Base-by-base conservation (phyloP, 2,797 vertebrate genomes). In the Brotula barbata region DNA sequence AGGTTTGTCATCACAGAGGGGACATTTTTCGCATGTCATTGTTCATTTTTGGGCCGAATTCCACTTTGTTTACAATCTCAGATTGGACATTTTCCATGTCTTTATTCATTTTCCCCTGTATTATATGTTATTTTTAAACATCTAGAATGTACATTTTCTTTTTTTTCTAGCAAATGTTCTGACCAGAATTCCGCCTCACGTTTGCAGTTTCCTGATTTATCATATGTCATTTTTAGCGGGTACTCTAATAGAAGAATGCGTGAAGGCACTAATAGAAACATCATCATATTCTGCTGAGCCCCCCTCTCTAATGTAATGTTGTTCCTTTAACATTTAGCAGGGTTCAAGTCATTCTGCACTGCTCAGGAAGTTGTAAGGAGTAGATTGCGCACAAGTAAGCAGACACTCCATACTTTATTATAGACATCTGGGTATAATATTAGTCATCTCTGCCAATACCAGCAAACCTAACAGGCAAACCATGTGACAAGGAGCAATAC, bases 401-500 rank as follows among this genome's bases (percentile, higher is more conserved):
- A 91, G 90, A 92, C 87, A 91, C 89, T 80, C 75, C 73, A 63
- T 82, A 89, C 89, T 92, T 92, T 90, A 92, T 91, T 91, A 91
- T 85, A 88, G 90, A 88, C 89, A 89, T 92, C 88, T 89, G 91
- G 81, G 89, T 91, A 90, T 92, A 92, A 92, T 92, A 92, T 93
- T 91, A 92, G 91, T 92, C 90, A 91, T 85, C 88, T 87, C 85
- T 92, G 90, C 90, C 88, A 90, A 92, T 91, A 90, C 73, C 78
- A 74, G 85, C 84, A 75, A 87, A 88, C 81, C 84, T 88, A 90
- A 91, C 88, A 86, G 88, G 87, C 86, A 80, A 85, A 85, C 79
- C 86, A 85, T 85, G 83, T 87, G 90, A 90, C 89, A 88, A 83
- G 88, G 83, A 47, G 79, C 88, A 86, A 89, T 81, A 83, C 85